Percentiles rank a stretch among this genome's conserved stretches.
Conservation (phyloP, 2,113 vertebrate genomes). For the Polyodon spathula region DNA sequence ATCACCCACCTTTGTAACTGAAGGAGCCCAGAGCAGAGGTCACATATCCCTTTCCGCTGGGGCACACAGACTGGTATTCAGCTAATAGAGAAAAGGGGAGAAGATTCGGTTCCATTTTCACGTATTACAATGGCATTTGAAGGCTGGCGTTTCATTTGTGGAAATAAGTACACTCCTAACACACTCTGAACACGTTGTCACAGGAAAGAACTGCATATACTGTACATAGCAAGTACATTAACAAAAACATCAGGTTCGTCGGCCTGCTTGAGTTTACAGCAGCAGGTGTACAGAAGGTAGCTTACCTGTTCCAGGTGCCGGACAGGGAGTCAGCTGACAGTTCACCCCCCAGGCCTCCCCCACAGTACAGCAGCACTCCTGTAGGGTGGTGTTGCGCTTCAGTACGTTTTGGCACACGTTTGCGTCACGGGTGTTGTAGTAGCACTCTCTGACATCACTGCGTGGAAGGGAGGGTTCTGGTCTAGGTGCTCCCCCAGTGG, state of each 20-base stretch:
- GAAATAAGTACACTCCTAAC: too few species aligned
- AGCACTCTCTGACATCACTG: conserved; percentile 67
- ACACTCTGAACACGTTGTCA: too few species aligned
- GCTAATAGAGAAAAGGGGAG: conserved; percentile 38
- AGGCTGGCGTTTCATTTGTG: too few species aligned
- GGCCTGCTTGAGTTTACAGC: background rate
- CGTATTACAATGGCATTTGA: background rate
- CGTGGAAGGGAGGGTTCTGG: conserved; percentile 17
- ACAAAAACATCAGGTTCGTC: too few species aligned
- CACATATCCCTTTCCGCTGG: conserved; percentile 65
- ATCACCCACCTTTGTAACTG: conserved; percentile 50
- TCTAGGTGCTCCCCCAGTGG: too few species aligned
- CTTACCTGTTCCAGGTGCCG: conserved; percentile 54
- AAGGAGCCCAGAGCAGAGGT: conserved; percentile 36
- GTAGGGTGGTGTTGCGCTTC: conserved; percentile 67
- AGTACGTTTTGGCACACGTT: conserved; percentile 63
- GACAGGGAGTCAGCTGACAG: conserved; percentile 69
- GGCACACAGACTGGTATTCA: conserved; percentile 68
- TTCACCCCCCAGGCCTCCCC: conserved; percentile 78
- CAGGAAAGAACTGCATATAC: too few species aligned
- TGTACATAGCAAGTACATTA: too few species aligned
- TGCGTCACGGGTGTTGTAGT: conserved; percentile 57
- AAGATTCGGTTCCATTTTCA: conserved; percentile 4
- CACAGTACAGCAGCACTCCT: conserved; percentile 89
- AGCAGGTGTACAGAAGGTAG: background rate